These are phyloP conservation scores for Triplophysa siluroides DNA, from an alignment of 2,113 vertebrate species.

Conservation along the genomic window DNA sequence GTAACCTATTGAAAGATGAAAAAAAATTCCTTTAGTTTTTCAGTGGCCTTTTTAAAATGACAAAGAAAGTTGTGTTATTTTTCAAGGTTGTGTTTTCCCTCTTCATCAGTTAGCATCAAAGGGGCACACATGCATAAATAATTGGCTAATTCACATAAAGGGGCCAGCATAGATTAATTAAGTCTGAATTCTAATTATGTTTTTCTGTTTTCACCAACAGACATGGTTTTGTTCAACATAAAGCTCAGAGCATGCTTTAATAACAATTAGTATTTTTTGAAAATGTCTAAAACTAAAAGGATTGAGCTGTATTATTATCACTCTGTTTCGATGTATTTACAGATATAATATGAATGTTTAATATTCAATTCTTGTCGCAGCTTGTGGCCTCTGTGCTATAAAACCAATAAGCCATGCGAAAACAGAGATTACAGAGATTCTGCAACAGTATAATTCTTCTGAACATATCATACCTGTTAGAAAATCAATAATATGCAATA, in stretches of 20 bases:
- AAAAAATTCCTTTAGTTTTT: conserved; percentile 68
- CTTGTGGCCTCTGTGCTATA: no score
- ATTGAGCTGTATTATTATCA: conserved; percentile 32
- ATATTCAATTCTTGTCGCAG: neutral
- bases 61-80: conserved; percentile 47
- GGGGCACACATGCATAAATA: conserved; percentile 81
- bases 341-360: conserved; percentile 10
- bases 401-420: no score
- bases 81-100: conserved; percentile 74
- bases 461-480: no score
- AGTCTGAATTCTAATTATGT: conserved; percentile 82
- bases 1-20: neutral
- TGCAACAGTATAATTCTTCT: no score
- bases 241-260: conserved; percentile 72
- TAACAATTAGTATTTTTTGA: conserved; percentile 65
- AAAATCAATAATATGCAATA: no score
- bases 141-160: conserved; percentile 81
- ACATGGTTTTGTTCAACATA: conserved; percentile 75
- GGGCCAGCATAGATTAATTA: conserved; percentile 80
- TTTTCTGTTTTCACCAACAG: conserved; percentile 75
- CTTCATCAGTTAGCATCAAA: conserved; percentile 84
- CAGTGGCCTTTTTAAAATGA: conserved; percentile 64
- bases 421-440: no score
- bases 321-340: conserved; percentile 1
- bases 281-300: conserved; percentile 46